Base-by-base conservation (phyloP, 2,888 invertebrate species). In the Oxystoma pomonae region DNA sequence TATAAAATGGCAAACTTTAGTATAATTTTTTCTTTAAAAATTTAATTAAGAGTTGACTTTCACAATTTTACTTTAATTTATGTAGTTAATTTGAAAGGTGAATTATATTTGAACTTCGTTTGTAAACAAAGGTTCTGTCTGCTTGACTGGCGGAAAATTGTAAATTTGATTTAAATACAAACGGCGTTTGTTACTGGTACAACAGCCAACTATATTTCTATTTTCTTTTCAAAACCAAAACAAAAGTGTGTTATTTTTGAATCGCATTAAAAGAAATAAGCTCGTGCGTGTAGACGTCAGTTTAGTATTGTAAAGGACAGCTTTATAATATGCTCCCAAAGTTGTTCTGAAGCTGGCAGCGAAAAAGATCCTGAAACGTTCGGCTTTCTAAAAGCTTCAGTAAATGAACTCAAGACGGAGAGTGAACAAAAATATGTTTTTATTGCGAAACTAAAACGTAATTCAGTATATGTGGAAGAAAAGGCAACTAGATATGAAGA, bases 191-290 rank as follows among this genome's bases (percentile, higher is more conserved):
- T n/a, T n/a, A n/a, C n/a, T n/a, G n/a, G n/a, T n/a, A n/a, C n/a
- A n/a, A n/a, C n/a, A n/a, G n/a, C n/a, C n/a, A n/a, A n/a, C n/a
- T n/a, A n/a, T n/a, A n/a, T n/a, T n/a, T n/a, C n/a, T n/a, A n/a
- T n/a, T n/a, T n/a, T n/a, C n/a, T n/a, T n/a, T n/a, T n/a, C n/a
- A n/a, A n/a, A n/a, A n/a, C n/a, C n/a, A n/a, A n/a, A n/a, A n/a
- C n/a, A n/a, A n/a, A n/a, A n/a, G n/a, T n/a, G 7, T 55, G 7
- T 55, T 16, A 55, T 55, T 16, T 16, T 9, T n/a, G 7, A 55
- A 55, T n/a, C 7, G 9, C 9, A 7, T 9, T 9, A 77, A 81
- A 94, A 94, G 93, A n/a, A n/a, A n/a, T n/a, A n/a, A n/a, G n/a
- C 35, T 35, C 35, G 35, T 35, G 35, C 35, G 12, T 7, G 12